A percentile compares a stretch with the other conserved stretches of the same genome.
Evolutionary conservation across 2,888 invertebrate genomes (phyloP).

Genomic region (Punctoribates punctum): DNA sequence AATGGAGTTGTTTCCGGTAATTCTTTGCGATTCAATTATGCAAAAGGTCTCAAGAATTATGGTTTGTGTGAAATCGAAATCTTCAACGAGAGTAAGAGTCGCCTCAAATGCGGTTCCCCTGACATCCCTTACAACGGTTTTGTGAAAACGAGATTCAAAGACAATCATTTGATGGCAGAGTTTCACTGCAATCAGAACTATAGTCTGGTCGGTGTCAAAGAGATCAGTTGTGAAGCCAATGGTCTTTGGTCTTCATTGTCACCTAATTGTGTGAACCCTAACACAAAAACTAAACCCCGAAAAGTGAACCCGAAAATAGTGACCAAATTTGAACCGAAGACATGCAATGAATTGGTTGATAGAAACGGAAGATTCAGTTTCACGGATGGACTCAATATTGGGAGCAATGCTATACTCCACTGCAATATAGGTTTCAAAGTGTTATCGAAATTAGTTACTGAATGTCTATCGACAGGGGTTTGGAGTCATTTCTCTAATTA

Average conservation of each 20-base stretch:
- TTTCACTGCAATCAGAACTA: neutral
- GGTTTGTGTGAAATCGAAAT: slow-evolving; percentile 2
- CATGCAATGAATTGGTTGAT: neutral
- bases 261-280: neutral
- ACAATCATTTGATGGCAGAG: neutral
- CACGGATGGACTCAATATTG: slow-evolving; percentile 14
- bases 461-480: slow-evolving; percentile 13
- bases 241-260: slow-evolving; percentile 1
- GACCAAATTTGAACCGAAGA: neutral
- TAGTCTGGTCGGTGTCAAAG: neutral
- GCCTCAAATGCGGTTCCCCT: neutral
- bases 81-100: neutral
- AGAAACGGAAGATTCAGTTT: slow-evolving; percentile 20
- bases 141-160: neutral
- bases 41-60: neutral
- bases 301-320: neutral
- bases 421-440: slow-evolving; percentile 8
- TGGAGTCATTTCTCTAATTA: slow-evolving; percentile 18
- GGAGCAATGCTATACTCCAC: slow-evolving; percentile 1
- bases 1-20: neutral
- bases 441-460: neutral
- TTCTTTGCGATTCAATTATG: neutral
- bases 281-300: neutral
- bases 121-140: slow-evolving; percentile 2
- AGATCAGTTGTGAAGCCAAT: neutral